phyloP scores from a whole-genome alignment of 30 jellyfish, hydroid and myxozoan species.

The Turritopsis dohrnii region DNA sequence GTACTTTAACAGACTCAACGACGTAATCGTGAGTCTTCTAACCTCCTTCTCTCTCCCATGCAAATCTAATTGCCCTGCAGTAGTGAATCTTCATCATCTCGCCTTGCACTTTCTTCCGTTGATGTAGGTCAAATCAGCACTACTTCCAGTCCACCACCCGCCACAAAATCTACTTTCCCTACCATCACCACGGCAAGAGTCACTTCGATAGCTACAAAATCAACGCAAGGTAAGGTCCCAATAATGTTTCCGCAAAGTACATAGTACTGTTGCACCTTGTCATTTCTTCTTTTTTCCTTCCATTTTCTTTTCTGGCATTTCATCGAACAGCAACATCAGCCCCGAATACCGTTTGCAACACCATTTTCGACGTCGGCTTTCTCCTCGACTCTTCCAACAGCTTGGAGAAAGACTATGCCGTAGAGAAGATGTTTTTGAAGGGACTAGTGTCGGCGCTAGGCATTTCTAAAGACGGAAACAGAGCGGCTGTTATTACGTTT shows the following conservation, averaged over 20 bases:
- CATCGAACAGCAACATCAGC: constrained; percentile 10
- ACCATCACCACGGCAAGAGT: not conserved
- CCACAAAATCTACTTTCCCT: not conserved
- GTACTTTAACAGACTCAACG: too few species aligned
- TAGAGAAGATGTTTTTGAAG: constrained; percentile 56
- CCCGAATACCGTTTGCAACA: constrained; percentile 34
- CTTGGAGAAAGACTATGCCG: constrained; percentile 37
- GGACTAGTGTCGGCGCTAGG: constrained; percentile 28
- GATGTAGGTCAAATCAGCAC: not conserved
- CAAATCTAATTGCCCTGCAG: too few species aligned
- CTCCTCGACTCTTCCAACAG: constrained; percentile 62
- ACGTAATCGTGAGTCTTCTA: too few species aligned
- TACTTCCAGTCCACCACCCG: not conserved
- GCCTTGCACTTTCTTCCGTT: not conserved
- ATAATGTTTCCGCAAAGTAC: too few species aligned
- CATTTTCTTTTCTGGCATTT: not conserved
- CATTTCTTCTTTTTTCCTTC: not conserved
- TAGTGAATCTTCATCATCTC: too few species aligned
- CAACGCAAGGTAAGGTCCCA: not conserved
- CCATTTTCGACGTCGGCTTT: constrained; percentile 47
- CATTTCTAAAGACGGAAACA: constrained; percentile 39
- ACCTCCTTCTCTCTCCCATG: too few species aligned
- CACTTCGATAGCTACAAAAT: not conserved
- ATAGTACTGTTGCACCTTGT: too few species aligned
- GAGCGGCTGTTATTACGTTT: constrained; percentile 55